Conservation (phyloP, 2,888 invertebrate genomes). For the Litoditis marina region DNA sequence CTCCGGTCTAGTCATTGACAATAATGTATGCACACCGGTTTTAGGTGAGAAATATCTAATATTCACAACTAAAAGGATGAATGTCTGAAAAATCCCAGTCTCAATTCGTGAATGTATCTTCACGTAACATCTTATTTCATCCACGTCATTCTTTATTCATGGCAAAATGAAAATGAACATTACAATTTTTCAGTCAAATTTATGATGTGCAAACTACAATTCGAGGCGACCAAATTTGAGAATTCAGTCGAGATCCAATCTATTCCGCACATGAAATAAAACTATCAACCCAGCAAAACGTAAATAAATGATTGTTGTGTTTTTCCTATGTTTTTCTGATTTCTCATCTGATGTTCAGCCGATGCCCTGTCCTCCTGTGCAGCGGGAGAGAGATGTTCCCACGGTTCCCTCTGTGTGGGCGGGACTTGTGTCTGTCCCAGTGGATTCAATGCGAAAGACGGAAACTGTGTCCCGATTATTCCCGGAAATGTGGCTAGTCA, state of each 20-base stretch:
- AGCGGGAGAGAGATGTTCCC: conserved; percentile 9
- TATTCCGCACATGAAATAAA: too few species aligned
- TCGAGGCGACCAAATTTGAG: too few species aligned
- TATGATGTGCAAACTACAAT: too few species aligned
- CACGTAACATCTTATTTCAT: too few species aligned
- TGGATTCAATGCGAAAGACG: conserved; percentile 12
- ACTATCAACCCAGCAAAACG: too few species aligned
- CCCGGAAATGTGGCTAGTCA: conserved; percentile 10
- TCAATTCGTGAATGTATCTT: too few species aligned
- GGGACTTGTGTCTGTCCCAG: conserved; percentile 17
- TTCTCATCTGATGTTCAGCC: conserved; percentile 2
- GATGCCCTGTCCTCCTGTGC: conserved; percentile 10
- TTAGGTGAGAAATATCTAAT: background rate
- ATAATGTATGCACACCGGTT: conserved; percentile 19
- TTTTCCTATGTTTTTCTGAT: background rate
- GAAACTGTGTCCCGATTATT: conserved; percentile 13
- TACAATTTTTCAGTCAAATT: too few species aligned
- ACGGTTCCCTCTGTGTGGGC: conserved; percentile 16
- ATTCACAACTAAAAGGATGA: background rate
- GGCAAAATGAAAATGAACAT: too few species aligned
- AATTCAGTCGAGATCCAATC: too few species aligned
- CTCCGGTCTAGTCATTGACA: conserved; percentile 23
- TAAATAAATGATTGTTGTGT: background rate
- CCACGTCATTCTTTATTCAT: too few species aligned
- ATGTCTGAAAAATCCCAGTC: too few species aligned